These are phyloP conservation scores for Semicossyphus pulcher DNA, from an alignment of 2,113 vertebrate species.

Conservation along the genomic window DNA sequence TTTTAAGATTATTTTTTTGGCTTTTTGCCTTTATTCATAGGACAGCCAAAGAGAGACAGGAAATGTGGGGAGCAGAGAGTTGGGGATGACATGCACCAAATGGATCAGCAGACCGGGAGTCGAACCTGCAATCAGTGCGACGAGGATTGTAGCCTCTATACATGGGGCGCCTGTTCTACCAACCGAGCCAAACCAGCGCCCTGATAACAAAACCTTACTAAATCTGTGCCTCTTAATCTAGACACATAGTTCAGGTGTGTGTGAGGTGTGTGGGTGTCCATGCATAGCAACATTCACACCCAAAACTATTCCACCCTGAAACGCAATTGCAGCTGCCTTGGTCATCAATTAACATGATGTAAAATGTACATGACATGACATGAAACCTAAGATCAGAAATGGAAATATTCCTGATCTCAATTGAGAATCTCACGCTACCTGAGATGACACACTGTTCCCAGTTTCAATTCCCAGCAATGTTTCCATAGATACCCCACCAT, in stretches of 20 bases:
- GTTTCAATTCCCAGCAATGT: background rate
- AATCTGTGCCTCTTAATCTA: too few species aligned
- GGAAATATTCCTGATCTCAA: background rate
- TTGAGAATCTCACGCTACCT: slow-evolving; percentile 6
- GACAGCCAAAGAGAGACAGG: too few species aligned
- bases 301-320: background rate
- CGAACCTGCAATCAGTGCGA: too few species aligned
- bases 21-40: too few species aligned
- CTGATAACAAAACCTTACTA: too few species aligned
- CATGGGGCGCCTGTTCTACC: too few species aligned
- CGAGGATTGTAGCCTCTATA: too few species aligned
- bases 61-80: too few species aligned
- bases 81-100: too few species aligned
- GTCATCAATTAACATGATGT: background rate
- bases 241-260: background rate
- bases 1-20: too few species aligned
- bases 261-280: background rate
- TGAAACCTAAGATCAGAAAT: background rate
- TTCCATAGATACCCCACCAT: background rate
- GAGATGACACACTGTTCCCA: slow-evolving; percentile 28
- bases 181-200: too few species aligned
- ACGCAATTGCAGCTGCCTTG: background rate
- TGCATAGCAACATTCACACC: background rate
- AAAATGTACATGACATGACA: background rate
- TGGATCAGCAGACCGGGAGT: too few species aligned